These are phyloP conservation scores for Neotoma lepida DNA, from an alignment of 2,113 vertebrate genomes.

Conservation along the genomic window DNA sequence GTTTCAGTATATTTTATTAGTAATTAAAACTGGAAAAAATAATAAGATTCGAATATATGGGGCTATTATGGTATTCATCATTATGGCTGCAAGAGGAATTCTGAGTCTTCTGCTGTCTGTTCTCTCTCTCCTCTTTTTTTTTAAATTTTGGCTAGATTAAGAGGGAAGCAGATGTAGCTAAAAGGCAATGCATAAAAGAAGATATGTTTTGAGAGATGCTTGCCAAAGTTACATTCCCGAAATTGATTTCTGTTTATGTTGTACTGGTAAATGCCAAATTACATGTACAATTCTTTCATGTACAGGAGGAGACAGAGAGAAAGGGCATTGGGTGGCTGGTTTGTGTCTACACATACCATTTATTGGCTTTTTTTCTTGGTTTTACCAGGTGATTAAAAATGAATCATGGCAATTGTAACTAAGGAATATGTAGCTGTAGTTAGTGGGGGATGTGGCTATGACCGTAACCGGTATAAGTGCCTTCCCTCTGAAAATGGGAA, in stretches of 20 bases:
- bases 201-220: background rate
- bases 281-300: background rate
- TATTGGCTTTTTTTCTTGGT: background rate
- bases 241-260: background rate
- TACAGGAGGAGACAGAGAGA: background rate
- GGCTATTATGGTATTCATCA: background rate
- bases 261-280: background rate
- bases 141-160: background rate
- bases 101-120: background rate
- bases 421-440: background rate
- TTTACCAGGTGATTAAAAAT: slow-evolving; percentile 6
- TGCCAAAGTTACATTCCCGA: background rate
- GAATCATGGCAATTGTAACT: background rate
- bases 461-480: background rate
- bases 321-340: background rate
- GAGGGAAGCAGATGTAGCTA: background rate
- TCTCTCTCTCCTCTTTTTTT: background rate
- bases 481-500: background rate
- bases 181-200: background rate
- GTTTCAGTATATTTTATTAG: background rate
- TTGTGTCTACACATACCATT: background rate
- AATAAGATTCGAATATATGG: background rate
- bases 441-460: background rate
- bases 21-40: background rate
- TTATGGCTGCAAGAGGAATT: background rate